Evolutionary conservation across 2,797 vertebrate genomes (phyloP).

Genomic region (Takifugu rubripes): DNA sequence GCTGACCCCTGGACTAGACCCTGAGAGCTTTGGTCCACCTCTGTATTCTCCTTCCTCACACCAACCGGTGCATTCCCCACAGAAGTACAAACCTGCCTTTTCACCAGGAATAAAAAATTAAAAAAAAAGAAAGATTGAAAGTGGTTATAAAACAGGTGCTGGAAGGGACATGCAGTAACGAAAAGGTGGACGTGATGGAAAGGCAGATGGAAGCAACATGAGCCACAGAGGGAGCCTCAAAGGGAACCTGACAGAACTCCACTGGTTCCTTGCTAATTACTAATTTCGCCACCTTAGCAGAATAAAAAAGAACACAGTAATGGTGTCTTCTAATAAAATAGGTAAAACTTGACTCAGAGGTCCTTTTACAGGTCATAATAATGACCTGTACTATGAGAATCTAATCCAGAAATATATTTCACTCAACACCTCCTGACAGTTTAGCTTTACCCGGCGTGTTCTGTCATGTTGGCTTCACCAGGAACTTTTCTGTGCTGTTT

Average conservation of each 20-base stretch:
- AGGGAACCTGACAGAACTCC: slow-evolving; percentile 26
- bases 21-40: slow-evolving; percentile 54
- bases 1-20: slow-evolving; percentile 24
- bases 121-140: slow-evolving; percentile 4
- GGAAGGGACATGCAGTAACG: slow-evolving; percentile 5
- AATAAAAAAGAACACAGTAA: slow-evolving; percentile 21
- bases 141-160: slow-evolving; percentile 36
- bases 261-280: slow-evolving; percentile 46
- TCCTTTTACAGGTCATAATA: slow-evolving; percentile 10
- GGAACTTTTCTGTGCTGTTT: not conserved
- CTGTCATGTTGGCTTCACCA: not conserved
- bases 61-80: slow-evolving; percentile 25
- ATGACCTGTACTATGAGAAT: not conserved
- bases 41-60: slow-evolving; percentile 42
- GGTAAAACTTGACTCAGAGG: slow-evolving; percentile 18
- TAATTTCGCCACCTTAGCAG: slow-evolving; percentile 33
- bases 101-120: slow-evolving; percentile 8
- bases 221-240: slow-evolving; percentile 19
- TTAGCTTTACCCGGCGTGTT: not conserved
- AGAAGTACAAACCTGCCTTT: slow-evolving; percentile 35
- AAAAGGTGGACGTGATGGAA: not conserved
- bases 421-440: not conserved
- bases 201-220: slow-evolving; percentile 23
- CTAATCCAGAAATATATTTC: not conserved
- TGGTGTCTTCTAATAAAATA: slow-evolving; percentile 27